Percentiles rank a stretch among this genome's conserved stretches.
Evolutionary conservation across 2,797 vertebrate genomes (phyloP).

Genomic region (Melanogrammus aeglefinus): DNA sequence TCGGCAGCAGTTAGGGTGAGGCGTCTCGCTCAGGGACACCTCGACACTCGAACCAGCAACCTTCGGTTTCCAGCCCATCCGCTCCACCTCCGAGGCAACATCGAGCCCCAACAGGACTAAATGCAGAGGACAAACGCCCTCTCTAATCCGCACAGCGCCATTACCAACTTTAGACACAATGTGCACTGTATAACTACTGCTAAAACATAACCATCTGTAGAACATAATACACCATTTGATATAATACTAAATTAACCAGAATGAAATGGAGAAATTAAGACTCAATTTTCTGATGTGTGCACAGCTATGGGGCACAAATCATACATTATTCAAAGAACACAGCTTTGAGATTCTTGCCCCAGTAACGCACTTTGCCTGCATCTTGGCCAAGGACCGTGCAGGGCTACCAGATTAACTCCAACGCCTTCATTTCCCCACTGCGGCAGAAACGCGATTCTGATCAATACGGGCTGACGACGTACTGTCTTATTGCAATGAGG

Average conservation of each 20-base stretch:
- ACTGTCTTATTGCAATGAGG: neutral
- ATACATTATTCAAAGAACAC: neutral
- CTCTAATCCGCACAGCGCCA: neutral
- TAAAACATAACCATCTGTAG: neutral
- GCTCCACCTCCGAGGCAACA: too few relatives aligned
- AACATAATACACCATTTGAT: neutral
- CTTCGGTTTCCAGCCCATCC: too few relatives aligned
- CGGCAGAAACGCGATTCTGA: neutral
- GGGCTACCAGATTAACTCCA: neutral
- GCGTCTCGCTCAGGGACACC: too few relatives aligned
- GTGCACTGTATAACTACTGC: neutral
- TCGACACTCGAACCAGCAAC: too few relatives aligned
- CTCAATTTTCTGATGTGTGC: too few relatives aligned
- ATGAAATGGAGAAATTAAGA: neutral
- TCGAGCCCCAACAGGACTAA: too few relatives aligned
- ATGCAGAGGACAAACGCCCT: neutral
- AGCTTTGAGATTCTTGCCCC: neutral
- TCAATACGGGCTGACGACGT: neutral
- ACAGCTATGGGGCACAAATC: neutral
- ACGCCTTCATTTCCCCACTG: neutral
- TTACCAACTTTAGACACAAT: neutral
- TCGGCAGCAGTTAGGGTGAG: too few relatives aligned
- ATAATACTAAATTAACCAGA: neutral
- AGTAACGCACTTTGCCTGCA: neutral
- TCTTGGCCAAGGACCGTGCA: neutral